Base-by-base conservation (phyloP, 2,113 vertebrate species). In the Ploceus nigricollis region DNA sequence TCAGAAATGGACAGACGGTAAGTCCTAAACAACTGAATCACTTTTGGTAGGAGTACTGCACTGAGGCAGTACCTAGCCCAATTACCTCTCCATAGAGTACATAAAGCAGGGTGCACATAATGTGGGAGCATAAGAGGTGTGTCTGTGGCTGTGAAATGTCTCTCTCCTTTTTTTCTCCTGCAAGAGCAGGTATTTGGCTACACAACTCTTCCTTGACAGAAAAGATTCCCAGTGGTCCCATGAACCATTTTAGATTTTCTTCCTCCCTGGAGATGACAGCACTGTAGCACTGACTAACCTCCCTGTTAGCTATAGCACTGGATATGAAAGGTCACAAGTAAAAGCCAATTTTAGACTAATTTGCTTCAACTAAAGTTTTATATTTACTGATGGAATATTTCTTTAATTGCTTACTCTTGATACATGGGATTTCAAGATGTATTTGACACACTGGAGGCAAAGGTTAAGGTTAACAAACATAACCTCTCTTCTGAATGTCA, bases 251-350 rank as follows among this genome's bases (percentile, higher is more conserved):
- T 60, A 78, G 35, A 90, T 57, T 90, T 76, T 21, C 44, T 65
- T 31, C 11, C 13, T 45, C 39, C 22, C 58, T 70, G 35, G 27
- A 93, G 21, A 86, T 1, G 2, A 88, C 3, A 54, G 7, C 9
- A 54, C 35, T 40, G 58, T 40, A n/a, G n/a, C n/a, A n/a, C n/a
- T n/a, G n/a, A n/a, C n/a, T n/a, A 39, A 39, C 37, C 37, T 61
- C 25, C 25, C 40, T 58, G 57, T 65, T 89, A 88, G 63, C 76
- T 83, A 44, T 31, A 88, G 37, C 42, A 54, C 44, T 65, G 19
- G 64, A 66, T 68, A 83, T 15, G 70, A 95, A 94, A 96, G 89
- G 90, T 92, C 96, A 95, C 33, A 66, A 81, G 68, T 66, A 83
- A 93, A 93, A 75, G 45, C 82, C 27, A 90, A 51, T 87, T 93